Evolutionary conservation across 2,113 vertebrate species (phyloP), one percentile per base, ranked within the genome.

Genomic region (Pygoscelis antarcticus): DNA sequence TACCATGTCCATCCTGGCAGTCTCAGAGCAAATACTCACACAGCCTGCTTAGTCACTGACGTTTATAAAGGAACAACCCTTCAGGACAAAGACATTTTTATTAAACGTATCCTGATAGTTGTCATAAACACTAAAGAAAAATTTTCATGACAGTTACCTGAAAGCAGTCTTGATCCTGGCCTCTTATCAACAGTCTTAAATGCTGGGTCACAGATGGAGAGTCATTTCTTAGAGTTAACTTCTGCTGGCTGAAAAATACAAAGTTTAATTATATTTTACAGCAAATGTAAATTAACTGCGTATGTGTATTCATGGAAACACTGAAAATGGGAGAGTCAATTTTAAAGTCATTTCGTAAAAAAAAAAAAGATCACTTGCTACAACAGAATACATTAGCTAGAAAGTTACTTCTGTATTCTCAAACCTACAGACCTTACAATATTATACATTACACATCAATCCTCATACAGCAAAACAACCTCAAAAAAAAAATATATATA

Each of bases 81-180:
- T 57, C n/a, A 64, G 32, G 42, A 44, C 30, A 92, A 85, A 91
- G 60, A 34, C 4, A 42, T 47, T 72, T 64, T 82, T 25, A 52
- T 57, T 61, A 64, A 83, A 52, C 9, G 11, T 11, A 76, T 13
- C 8, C 49, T 83, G 6, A 23, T 8, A 92, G 58, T 9, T 51
- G 15, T 23, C 32, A 80, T 20, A 81, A 89, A 80, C 27, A 69
- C 25, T 23, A 21, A 60, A 79, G 30, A 87, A 15, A 95, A 58
- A 55, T 72, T 60, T 26, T 38, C 16, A 86, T 36, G 36, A 60
- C 23, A 93, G 94, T 27, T 93, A 99, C 99, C 99, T 99, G 99
- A 98, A 99, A 99, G 95, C 99, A 99, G 88, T 99, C 99, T 82
- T 99, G 99, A 98, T 99, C 99, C 92, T 99, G 99, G 91, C 99